These are phyloP conservation scores for Enteromius paludinosus DNA, from an alignment of 2,797 vertebrate genomes.

Conservation along the genomic window DNA sequence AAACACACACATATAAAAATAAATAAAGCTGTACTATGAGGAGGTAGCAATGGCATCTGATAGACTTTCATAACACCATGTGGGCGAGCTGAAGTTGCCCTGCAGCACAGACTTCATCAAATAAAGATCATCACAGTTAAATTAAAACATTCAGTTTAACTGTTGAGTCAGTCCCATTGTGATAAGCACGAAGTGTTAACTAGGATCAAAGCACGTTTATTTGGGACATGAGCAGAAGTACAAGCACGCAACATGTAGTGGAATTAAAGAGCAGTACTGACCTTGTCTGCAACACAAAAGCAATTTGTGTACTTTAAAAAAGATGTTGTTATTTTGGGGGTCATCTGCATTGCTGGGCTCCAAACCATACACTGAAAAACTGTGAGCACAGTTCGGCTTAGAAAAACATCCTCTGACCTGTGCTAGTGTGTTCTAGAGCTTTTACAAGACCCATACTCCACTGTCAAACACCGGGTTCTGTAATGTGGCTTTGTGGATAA, in stretches of 20 bases:
- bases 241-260: not conserved
- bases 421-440: conserved; percentile 4
- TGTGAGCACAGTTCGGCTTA: not conserved
- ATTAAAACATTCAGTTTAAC: conserved; percentile 23
- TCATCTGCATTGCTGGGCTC: not conserved
- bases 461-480: conserved; percentile 9
- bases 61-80: conserved; percentile 39
- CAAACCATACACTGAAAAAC: not conserved
- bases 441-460: not conserved
- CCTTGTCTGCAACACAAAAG: not conserved
- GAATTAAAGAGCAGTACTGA: not conserved
- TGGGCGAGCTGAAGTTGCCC: conserved; percentile 28
- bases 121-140: conserved; percentile 31
- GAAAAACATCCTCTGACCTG: not conserved
- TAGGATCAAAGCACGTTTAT: not conserved
- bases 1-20: conserved; percentile 38
- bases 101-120: conserved; percentile 27
- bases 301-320: not conserved
- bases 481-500: conserved; percentile 8
- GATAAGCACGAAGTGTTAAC: conserved; percentile 7
- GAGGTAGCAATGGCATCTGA: conserved; percentile 25
- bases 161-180: not conserved
- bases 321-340: not conserved
- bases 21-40: conserved; percentile 36
- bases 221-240: not conserved